Evolutionary conservation across 2,113 vertebrate genomes (phyloP), one percentile per base, ranked within the genome.

Genomic region (Laterallus jamaicensis): DNA sequence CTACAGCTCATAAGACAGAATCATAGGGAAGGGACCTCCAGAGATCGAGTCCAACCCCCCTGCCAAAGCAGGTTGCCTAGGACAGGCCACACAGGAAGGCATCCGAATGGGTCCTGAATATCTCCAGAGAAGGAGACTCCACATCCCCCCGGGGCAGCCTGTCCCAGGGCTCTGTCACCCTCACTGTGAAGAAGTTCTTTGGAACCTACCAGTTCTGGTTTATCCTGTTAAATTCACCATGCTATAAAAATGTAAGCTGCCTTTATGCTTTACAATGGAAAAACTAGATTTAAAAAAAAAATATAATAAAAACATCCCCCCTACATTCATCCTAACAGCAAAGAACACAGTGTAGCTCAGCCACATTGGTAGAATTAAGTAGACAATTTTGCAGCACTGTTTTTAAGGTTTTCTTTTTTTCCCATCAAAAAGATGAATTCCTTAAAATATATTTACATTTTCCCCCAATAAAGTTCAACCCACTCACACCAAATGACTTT

Each of bases 381-480:
- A 74, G 44, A 58, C 20, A 44, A 37, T 40, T 77, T 58, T 49
- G 31, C 25, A 75, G 31, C 7, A 21, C 15, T 79, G 25, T 87
- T 95, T 63, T 81, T 25, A 64, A 17, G 44, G 26, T 59, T 75
- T 35, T 35, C 35, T 35, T 40, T 60, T 12, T 76, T 79, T 24
- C 11, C 44, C 58, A 19, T 47, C 14, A 85, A 7, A 90, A 85
- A 7, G 87, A n/a, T 10, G 76, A 39, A 21, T 64, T 85, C 52
- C 32, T 79, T 64, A 68, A 87, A 89, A 76, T 13, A 64, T 6
- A 74, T 62, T 62, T 66, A 76, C 13, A 24, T 55, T 59, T 3
- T 2, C 1, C 14, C 10, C 35, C 6, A 0, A 0, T 5, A 44
- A 28, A 54, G 31, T 67, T 91, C 60, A 78, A 11, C 52, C 9